A percentile compares a stretch with the other conserved stretches of the same genome.
Conservation (phyloP, 2,888 invertebrate species). For the Spisula solida region DNA sequence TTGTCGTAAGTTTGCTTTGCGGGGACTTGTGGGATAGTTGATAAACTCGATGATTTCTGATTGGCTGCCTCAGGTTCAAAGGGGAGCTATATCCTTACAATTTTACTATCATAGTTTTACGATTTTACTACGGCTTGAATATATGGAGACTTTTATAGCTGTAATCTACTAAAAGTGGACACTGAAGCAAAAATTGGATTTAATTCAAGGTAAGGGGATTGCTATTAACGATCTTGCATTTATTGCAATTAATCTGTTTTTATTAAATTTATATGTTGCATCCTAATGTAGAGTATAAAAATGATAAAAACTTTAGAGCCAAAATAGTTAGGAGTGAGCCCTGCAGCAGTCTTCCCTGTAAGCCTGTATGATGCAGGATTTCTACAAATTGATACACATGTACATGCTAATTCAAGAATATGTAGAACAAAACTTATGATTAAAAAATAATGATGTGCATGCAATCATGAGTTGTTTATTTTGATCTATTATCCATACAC, state of each 20-base stretch:
- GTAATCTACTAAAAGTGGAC: neutral
- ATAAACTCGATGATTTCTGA: neutral
- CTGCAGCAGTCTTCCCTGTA: neutral
- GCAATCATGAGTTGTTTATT: too few relatives aligned
- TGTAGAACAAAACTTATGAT: too few relatives aligned
- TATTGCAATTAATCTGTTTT: neutral
- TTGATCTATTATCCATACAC: too few relatives aligned
- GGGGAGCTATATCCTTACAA: conserved; percentile 7
- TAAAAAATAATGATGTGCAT: too few relatives aligned
- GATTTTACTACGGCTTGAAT: neutral
- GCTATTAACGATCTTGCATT: neutral
- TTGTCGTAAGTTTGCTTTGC: neutral
- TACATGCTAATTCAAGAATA: too few relatives aligned
- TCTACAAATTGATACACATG: too few relatives aligned
- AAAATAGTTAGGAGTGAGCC: neutral
- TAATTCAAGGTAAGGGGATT: neutral
- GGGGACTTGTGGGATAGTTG: conserved; percentile 8
- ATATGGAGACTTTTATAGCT: neutral
- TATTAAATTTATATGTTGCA: neutral
- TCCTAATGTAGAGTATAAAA: neutral
- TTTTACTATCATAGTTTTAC: conserved; percentile 21
- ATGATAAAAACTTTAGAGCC: neutral
- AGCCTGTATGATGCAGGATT: too few relatives aligned
- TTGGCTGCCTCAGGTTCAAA: conserved; percentile 10
- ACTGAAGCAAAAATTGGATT: neutral